Evolutionary conservation across 2,888 invertebrate genomes (phyloP).

Genomic region (Mimumesa dahlbomi): DNA sequence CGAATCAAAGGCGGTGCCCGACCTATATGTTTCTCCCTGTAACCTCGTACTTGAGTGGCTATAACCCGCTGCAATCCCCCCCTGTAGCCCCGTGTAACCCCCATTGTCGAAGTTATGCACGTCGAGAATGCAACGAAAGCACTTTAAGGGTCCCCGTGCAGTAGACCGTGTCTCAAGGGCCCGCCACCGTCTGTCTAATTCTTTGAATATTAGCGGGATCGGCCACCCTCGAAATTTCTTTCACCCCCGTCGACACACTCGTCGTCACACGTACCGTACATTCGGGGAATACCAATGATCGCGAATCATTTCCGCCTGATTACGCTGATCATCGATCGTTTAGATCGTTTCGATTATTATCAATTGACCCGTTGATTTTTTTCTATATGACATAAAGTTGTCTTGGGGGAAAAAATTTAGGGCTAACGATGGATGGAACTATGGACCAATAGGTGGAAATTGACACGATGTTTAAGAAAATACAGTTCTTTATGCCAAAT

Average conservation of each 20-base stretch:
- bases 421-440: too few relatives aligned
- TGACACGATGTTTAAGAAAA: too few relatives aligned
- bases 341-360: too few relatives aligned
- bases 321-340: too few relatives aligned
- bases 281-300: too few relatives aligned
- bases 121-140: slow-evolving; percentile 64
- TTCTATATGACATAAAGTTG: too few relatives aligned
- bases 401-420: too few relatives aligned
- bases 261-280: background rate
- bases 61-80: slow-evolving; percentile 50
- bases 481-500: too few relatives aligned
- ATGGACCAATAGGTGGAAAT: too few relatives aligned
- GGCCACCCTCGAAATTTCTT: slow-evolving; percentile 56
- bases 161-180: slow-evolving; percentile 71
- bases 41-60: slow-evolving; percentile 58
- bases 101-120: slow-evolving; percentile 61
- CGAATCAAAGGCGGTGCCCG: slow-evolving; percentile 43
- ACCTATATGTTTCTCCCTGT: slow-evolving; percentile 60
- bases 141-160: slow-evolving; percentile 68
- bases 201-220: slow-evolving; percentile 72
- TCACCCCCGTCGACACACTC: background rate
- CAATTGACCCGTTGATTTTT: too few relatives aligned
- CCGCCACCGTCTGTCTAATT: slow-evolving; percentile 71
- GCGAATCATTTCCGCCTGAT: too few relatives aligned
- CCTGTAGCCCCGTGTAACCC: slow-evolving; percentile 31